Base-by-base conservation (phyloP, 2,888 invertebrate species). In the Apotomis betuletana region DNA sequence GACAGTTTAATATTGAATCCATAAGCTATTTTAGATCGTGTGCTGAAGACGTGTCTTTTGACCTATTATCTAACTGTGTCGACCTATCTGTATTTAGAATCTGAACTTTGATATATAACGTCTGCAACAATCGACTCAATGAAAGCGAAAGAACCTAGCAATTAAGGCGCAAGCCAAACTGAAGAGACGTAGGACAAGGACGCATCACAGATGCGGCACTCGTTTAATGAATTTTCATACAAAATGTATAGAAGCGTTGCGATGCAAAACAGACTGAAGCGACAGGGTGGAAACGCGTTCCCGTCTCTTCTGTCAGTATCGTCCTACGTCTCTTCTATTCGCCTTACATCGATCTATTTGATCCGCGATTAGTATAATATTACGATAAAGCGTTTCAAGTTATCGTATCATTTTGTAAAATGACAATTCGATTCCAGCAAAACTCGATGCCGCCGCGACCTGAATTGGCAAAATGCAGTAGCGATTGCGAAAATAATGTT, bases 51-150 rank as follows among this genome's bases (percentile, higher is more conserved):
- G 27, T 2, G 10, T 61, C 12, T 51, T 57, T 52, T 68, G 36
- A 61, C 46, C 60, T 68, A 54, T 68, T 69, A 62, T 44, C 41
- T 13, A 64, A 54, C 15, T 27, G 59, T 5, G 51, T 6, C 58
- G 57, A 44, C 38, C 62, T 15, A 55, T 27, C 63, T 60, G 38
- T 54, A 65, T 70, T 70, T 64, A 54, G 38, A 65, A 65, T 49
- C 38, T 59, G 64, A 59, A 65, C 64, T 63, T 41, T 63, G 49
- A 8, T 44, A 63, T 63, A 61, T 61, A 52, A 9, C 27, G 58
- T 12, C 41, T 13, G 13, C 13, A 44, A 44, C 13, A 59, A 44
- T 27, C 0, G 46, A 60, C 10, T 8, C 4, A 60, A 9, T 10
- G 8, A 46, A 61, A 44, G 6, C 3, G 46, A 4, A 44, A 60